Evolutionary conservation across 2,113 vertebrate genomes (phyloP), one percentile per base, ranked within the genome.

Genomic region (Neolamprologus tretocephalus): DNA sequence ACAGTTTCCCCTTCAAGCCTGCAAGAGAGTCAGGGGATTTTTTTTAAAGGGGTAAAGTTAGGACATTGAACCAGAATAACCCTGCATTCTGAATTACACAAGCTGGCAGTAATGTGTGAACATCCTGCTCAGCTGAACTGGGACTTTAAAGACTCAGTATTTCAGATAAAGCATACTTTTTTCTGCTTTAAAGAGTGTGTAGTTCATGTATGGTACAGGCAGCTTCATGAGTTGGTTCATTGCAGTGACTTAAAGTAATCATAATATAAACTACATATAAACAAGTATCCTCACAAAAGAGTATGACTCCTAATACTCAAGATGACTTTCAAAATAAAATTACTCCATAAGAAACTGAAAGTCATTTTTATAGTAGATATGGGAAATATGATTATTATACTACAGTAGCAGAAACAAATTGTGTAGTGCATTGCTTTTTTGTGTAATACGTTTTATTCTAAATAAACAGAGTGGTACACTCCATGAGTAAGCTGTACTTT

Each of bases 61-160:
- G 86, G 87, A 87, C 84, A 84, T 6, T 86, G 80, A 91, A 86
- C 87, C 4, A 26, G 11, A 86, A 26, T 92, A 26, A 90, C 78
- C 80, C 55, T 11, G 54, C 63, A 80, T 9, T 63, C 71, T 33
- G 16, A 68, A 9, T 11, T 55, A 19, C 9, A 23, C 68, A 81
- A 28, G 14, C 19, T 40, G 23, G 55, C 55, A 58, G 14, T 26
- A 11, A 19, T 45, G 19, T 5, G 17, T 31, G 19, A 31, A 37
- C 14, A 37, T 4, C 14, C 45, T 33, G 3, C 33, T 49, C 33
- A 19, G 42, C 13, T 61, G 1, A 49, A 53, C 8, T 68, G 42
- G 12, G 21, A 28, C 33, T 55, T 13, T 47, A 28, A 73, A 73
- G 40, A 73, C 21, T 73, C 0, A 7, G 0, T 40, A 45, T 23